phyloP scores from a whole-genome alignment of 2,797 vertebrate genomes.

The Phrynocephalus guinanensis region DNA sequence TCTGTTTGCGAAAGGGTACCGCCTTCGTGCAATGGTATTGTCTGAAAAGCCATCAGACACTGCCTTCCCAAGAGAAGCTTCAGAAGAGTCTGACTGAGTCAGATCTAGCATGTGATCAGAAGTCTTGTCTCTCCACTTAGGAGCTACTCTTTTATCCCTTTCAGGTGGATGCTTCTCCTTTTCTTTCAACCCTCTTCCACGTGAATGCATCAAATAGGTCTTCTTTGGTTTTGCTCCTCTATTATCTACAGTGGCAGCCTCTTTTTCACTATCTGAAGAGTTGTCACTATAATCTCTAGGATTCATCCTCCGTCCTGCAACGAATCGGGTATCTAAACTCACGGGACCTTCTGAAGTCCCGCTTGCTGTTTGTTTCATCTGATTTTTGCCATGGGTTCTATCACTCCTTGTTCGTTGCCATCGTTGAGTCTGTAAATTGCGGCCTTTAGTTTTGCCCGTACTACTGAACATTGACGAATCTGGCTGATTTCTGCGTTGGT shows the following conservation, averaged over 20 bases:
- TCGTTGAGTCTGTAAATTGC: constrained; percentile 77
- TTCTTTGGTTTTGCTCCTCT: constrained; percentile 85
- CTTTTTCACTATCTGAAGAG: constrained; percentile 79
- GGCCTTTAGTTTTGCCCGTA: constrained; percentile 72
- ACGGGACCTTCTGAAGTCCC: constrained; percentile 62
- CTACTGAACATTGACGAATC: constrained; percentile 72
- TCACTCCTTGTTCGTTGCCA: constrained; percentile 83
- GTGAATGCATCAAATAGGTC: constrained; percentile 78
- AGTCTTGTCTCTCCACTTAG: constrained; percentile 73
- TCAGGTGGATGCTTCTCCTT: constrained; percentile 75
- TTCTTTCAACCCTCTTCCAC: constrained; percentile 80
- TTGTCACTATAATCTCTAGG: constrained; percentile 71
- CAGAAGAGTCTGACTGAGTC: constrained; percentile 75
- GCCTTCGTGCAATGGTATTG: constrained; percentile 75
- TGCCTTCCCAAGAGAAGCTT: constrained; percentile 73
- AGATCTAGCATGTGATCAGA: constrained; percentile 74
- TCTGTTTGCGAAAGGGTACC: constrained; percentile 73
- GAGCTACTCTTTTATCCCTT: constrained; percentile 74
- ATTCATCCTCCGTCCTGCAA: constrained; percentile 78
- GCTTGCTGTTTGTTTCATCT: constrained; percentile 67
- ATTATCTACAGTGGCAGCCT: constrained; percentile 76
- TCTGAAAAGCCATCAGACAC: constrained; percentile 67
- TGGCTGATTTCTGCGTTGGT: constrained; percentile 74
- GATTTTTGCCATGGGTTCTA: constrained; percentile 67
- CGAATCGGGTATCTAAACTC: constrained; percentile 58